Evolutionary conservation across 2,888 invertebrate genomes (phyloP).

Genomic region (Maniola hyperantus): DNA sequence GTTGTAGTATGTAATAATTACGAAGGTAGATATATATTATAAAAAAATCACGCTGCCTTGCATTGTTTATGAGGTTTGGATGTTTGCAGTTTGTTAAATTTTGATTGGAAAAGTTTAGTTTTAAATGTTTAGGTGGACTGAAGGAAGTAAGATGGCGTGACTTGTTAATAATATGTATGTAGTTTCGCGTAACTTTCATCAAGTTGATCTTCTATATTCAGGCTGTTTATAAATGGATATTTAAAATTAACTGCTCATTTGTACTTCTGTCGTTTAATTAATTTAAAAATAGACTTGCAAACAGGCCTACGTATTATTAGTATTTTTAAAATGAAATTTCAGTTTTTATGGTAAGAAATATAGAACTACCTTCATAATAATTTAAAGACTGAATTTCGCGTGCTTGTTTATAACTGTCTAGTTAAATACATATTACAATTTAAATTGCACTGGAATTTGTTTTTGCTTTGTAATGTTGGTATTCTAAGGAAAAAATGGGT

Average conservation of each 20-base stretch:
- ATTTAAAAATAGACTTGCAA: not conserved
- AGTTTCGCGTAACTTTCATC: conserved; percentile 25
- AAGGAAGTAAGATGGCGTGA: not conserved
- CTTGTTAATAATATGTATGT: conserved; percentile 24
- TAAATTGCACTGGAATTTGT: not conserved
- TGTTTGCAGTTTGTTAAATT: conserved; percentile 15
- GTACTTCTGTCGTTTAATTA: not conserved
- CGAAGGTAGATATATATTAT: conserved; percentile 21
- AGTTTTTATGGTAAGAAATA: not conserved
- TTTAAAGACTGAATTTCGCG: conserved; percentile 26
- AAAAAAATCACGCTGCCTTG: conserved; percentile 5
- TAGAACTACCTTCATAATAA: not conserved
- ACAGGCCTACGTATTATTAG: conserved; percentile 25
- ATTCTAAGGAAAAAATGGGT: not conserved
- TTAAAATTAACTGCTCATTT: not conserved
- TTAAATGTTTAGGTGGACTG: not conserved
- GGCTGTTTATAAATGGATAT: conserved; percentile 10
- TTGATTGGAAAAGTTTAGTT: conserved; percentile 11
- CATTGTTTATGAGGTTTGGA: conserved; percentile 2
- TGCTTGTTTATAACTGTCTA: conserved; percentile 23
- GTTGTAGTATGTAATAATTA: conserved; percentile 47
- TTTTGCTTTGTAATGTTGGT: not conserved
- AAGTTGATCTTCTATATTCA: conserved; percentile 23
- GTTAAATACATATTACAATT: not conserved
- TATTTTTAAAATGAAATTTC: conserved; percentile 14